Base-by-base conservation (phyloP, 2,888 invertebrate species). In the Epicampocera succincta region DNA sequence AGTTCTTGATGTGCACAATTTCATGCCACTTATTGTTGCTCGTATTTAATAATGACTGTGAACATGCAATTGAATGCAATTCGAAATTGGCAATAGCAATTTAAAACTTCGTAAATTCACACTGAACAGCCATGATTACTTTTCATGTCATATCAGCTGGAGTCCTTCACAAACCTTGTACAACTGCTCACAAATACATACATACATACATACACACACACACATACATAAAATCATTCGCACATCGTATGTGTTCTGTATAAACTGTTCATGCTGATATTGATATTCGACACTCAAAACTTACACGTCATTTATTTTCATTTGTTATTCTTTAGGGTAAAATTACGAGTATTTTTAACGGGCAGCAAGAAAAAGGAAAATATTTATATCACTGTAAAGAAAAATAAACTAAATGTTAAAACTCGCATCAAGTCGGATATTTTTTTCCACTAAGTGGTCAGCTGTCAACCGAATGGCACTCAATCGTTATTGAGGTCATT, bases 41-140 rank as follows among this genome's bases (percentile, higher is more conserved):
- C n/a, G n/a, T n/a, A 63, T 73, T 54, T 73, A 63, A 72, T 12
- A 60, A 61, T 25, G 13, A 54, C 15, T n/a, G 29, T 12, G 29
- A 63, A 46, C 73, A 73, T 54, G 54, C 21, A 42, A 74, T 56
- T 65, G 54, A 65, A 65, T 56, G 56, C 19, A 21, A 19, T 38
- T 33, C 48, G 33, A 48, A 48, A 50, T 63, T 17, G 56, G 56
- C 54, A 52, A 73, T 54, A 54, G 54, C 56, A 44, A 65, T 38
- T 74, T 65, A 65, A 65, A 46, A 56, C n/a, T 40, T 38, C 54
- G 21, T 11, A 29, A 33, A 33, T 33, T 33, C 29, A 44, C 42
- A 50, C 52, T 42, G 44, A 66, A 42, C 75, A 66, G 42, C 44
- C 58, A 68, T 75, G 66, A 75, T 75, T 75, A 75, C 75, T 56